Evolutionary conservation across 2,113 vertebrate genomes (phyloP), one percentile per base, ranked within the genome.

Genomic region (Thymallus thymallus): DNA sequence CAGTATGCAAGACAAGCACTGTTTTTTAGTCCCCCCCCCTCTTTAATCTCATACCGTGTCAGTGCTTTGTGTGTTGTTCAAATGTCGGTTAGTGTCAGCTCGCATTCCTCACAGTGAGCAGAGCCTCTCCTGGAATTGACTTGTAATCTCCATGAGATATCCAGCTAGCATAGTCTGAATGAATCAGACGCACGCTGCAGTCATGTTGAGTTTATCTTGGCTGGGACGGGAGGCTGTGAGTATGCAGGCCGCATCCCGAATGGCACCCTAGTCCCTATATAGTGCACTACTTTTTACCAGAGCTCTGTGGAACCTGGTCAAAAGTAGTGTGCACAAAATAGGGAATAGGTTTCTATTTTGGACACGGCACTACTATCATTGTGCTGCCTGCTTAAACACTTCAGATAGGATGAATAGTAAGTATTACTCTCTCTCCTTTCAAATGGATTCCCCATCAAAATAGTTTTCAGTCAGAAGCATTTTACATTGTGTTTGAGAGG

Each of bases 1-100:
- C 9, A 23, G 60, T 24, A 9, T 51, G 61, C 46, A 35, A 58
- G 67, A 64, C 63, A 46, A 20, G 56, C 73, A 65, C 56, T 76
- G 32, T 51, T 23, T 30, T 69, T 75, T n/a, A n/a, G n/a, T n/a
- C n/a, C n/a, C n/a, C n/a, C n/a, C 76, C n/a, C 18, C 20, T 76
- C 81, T 66, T 58, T 32, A n/a, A 46, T 12, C 20, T 9, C n/a
- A 9, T 46, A 45, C 32, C 22, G 30, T 67, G 26, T 45, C 35
- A 2, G 3, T 30, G 3, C 14, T 30, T 46, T 45, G 29, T 74
- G 24, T 30, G 60, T 62, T 13, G 14, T 30, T 64, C 4, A 16
- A 4, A 5, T 64, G 67, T 32, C 35, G 0, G 63, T 71, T 22
- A 16, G 5, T 56, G 62, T 79, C 77, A 32, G 56, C 64, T 68